phyloP scores from a whole-genome alignment of 2,797 vertebrate species.

The Galaxias olidus region DNA sequence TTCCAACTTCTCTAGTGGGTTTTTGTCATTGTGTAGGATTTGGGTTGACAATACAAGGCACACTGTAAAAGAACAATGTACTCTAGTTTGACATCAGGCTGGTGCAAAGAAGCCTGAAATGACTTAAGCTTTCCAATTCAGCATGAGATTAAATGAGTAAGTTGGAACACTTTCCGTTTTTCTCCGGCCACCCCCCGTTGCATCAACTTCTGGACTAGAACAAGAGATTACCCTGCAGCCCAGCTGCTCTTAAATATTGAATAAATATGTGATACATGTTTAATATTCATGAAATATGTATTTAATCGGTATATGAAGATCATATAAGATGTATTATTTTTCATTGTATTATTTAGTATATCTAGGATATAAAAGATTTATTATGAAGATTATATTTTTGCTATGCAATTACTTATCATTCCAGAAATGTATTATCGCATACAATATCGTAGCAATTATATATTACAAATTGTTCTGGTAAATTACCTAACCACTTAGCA shows the following conservation, averaged over 20 bases:
- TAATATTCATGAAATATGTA: not conserved
- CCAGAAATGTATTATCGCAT: not conserved
- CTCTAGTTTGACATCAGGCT: constrained; percentile 37
- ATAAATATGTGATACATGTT: constrained; percentile 34
- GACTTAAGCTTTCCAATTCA: constrained; percentile 57
- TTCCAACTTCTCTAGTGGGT: constrained; percentile 46
- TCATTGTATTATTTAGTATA: too few relatives aligned
- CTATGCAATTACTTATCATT: too few relatives aligned
- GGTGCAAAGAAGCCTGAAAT: constrained; percentile 54
- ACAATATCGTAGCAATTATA: not conserved
- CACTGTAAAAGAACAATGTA: constrained; percentile 35
- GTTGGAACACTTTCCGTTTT: constrained; percentile 42
- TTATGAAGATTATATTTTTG: too few relatives aligned
- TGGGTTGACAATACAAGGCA: constrained; percentile 43
- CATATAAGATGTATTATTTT: too few relatives aligned
- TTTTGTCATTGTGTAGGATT: constrained; percentile 46
- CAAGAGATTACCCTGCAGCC: constrained; percentile 21
- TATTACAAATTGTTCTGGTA: not conserved
- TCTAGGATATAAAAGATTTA: too few relatives aligned
- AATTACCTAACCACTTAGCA: constrained; percentile 61
- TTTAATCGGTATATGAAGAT: too few relatives aligned
- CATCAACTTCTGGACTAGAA: constrained; percentile 39
- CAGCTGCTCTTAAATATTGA: constrained; percentile 54
- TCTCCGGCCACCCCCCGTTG: constrained; percentile 36
- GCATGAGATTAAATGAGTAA: constrained; percentile 62